Evolutionary conservation across 92 coral and sea anemone genomes (phyloP).

Genomic region (Bergia puertoricense): DNA sequence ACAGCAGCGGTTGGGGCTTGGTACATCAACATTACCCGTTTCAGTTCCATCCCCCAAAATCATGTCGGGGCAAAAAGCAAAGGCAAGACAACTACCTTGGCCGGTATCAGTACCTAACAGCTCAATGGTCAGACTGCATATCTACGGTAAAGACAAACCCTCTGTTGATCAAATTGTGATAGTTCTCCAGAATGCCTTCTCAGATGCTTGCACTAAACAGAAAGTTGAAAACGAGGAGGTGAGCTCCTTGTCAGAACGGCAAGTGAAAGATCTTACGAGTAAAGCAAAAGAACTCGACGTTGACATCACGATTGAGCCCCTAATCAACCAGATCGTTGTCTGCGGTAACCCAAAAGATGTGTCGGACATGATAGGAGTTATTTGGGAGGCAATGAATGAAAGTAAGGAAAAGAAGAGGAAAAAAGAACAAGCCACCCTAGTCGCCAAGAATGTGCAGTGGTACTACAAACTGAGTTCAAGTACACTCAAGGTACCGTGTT

Average conservation of each 20-base stretch:
- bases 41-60: neutral
- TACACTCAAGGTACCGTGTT: neutral
- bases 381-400: conserved; percentile 65
- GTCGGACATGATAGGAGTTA: conserved; percentile 52
- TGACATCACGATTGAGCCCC: conserved; percentile 53
- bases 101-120: neutral
- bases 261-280: conserved; percentile 33
- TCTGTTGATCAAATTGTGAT: conserved; percentile 18
- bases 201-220: conserved; percentile 61
- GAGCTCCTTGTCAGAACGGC: conserved; percentile 47
- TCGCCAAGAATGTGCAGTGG: conserved; percentile 1
- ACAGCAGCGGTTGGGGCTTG: conserved; percentile 24
- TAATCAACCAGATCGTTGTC: conserved; percentile 56
- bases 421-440: conserved; percentile 62
- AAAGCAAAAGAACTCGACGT: conserved; percentile 66
- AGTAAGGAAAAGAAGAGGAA: conserved; percentile 58
- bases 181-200: conserved; percentile 10
- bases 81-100: too few relatives aligned
- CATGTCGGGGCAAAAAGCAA: neutral
- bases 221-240: conserved; percentile 52
- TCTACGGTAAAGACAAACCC: too few relatives aligned
- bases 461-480: conserved; percentile 47
- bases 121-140: neutral
- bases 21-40: neutral
- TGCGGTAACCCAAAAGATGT: conserved; percentile 72